These are phyloP conservation scores for Podiceps cristatus DNA, from an alignment of 2,113 vertebrate species.

Conservation along the genomic window DNA sequence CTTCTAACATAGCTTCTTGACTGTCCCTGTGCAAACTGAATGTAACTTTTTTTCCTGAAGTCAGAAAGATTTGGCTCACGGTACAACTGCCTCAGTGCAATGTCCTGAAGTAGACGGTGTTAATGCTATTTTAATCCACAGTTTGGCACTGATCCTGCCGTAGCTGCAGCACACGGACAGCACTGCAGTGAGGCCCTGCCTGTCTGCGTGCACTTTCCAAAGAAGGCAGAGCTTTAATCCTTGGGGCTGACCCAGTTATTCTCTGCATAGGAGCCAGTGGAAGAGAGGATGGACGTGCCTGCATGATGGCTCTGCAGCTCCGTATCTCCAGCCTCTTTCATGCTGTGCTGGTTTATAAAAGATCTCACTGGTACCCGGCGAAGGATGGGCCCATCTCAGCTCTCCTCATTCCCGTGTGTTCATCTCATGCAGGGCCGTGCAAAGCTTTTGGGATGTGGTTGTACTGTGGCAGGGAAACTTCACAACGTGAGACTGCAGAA, in stretches of 20 bases:
- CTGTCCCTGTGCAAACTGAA: not conserved
- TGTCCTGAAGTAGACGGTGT: not conserved
- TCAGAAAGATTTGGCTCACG: not conserved
- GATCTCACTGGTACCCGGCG: rapidly evolving
- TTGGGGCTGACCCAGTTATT: rapidly evolving
- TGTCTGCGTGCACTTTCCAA: rapidly evolving
- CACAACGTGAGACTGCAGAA: not conserved
- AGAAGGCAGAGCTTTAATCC: not conserved
- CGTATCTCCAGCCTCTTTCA: not conserved
- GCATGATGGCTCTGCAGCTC: not conserved
- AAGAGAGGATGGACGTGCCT: not conserved
- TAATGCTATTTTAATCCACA: not conserved
- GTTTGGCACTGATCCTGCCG: not conserved
- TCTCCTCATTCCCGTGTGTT: rapidly evolving
- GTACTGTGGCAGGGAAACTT: not conserved
- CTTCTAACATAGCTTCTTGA: not conserved
- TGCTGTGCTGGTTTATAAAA: not conserved
- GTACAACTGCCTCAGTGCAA: not conserved
- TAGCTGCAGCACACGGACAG: rapidly evolving
- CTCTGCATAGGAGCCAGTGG: not conserved
- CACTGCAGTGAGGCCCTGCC: not conserved
- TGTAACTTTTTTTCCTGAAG: not conserved
- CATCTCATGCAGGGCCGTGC: not conserved
- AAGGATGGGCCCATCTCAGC: not conserved
- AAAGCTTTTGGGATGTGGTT: not conserved